Conservation (phyloP, 2,113 vertebrate species). For the Thunnus thynnus region DNA sequence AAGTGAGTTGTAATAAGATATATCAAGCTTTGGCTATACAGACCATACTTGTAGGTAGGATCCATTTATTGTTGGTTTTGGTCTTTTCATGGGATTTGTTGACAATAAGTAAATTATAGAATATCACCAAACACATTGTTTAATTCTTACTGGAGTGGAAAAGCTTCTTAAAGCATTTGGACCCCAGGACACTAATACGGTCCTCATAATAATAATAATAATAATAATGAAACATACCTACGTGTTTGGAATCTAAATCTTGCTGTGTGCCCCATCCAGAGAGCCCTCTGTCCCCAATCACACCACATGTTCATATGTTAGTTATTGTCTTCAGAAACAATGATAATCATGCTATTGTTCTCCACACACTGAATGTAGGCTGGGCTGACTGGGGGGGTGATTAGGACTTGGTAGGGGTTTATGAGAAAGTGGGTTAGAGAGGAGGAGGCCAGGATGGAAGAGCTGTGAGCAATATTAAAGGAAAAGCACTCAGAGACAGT, state of each 20-base stretch:
- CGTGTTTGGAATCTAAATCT: neutral
- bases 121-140: neutral
- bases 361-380: conserved; percentile 24
- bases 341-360: conserved; percentile 67
- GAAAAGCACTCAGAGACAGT: conserved; percentile 36
- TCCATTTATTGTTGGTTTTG: too few relatives aligned
- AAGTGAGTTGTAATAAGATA: too few relatives aligned
- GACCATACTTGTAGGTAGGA: too few relatives aligned
- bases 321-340: conserved; percentile 67
- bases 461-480: conserved; percentile 20
- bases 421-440: conserved; percentile 73
- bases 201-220: neutral
- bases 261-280: neutral
- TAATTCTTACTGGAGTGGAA: neutral
- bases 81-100: too few relatives aligned
- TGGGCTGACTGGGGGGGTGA: conserved; percentile 20
- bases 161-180: neutral
- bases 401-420: conserved; percentile 36
- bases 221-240: neutral
- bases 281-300: conserved; percentile 6
- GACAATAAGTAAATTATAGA: neutral
- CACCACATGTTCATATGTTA: conserved; percentile 49
- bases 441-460: conserved; percentile 32
- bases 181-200: neutral
- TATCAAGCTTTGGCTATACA: neutral